Conservation (phyloP, 2,888 invertebrate genomes). For the Melolontha melolontha region DNA sequence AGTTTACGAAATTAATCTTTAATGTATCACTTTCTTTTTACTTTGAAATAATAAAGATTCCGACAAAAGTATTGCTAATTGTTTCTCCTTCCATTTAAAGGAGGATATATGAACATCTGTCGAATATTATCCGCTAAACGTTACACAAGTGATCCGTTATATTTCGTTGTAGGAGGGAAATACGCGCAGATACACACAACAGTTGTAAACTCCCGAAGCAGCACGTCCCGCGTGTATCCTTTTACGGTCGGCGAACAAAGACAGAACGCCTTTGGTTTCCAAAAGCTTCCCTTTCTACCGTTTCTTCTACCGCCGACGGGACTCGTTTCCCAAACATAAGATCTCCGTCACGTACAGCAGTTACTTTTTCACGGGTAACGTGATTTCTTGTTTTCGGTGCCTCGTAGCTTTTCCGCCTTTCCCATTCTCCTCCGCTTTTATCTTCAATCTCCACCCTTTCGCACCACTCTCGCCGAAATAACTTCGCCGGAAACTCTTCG, state of each 20-base stretch:
- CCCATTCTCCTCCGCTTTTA: slow-evolving; percentile 22
- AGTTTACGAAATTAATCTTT: too few relatives aligned
- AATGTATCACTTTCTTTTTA: too few relatives aligned
- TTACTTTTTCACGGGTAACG: slow-evolving; percentile 44
- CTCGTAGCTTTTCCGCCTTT: slow-evolving; percentile 25
- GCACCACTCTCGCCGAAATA: too few relatives aligned
- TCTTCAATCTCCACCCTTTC: slow-evolving; percentile 27
- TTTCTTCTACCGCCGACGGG: slow-evolving; percentile 26
- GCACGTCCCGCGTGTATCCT: slow-evolving; percentile 39
- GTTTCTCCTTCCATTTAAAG: not conserved
- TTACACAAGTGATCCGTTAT: slow-evolving; percentile 28
- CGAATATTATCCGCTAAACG: slow-evolving; percentile 20
- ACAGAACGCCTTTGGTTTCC: slow-evolving; percentile 34
- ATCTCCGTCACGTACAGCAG: slow-evolving; percentile 43
- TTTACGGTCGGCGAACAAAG: slow-evolving; percentile 36
- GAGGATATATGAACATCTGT: not conserved
- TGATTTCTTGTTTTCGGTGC: slow-evolving; percentile 44
- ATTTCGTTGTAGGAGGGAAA: slow-evolving; percentile 33
- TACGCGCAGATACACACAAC: slow-evolving; percentile 33
- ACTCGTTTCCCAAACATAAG: slow-evolving; percentile 39
- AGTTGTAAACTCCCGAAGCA: slow-evolving; percentile 35
- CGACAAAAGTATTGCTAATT: not conserved
- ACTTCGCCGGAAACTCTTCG: slow-evolving; percentile 3
- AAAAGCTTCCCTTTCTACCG: slow-evolving; percentile 19
- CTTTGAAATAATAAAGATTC: too few relatives aligned